These are phyloP conservation scores for Microchrysa polita DNA, from an alignment of 2,888 invertebrate genomes.

Conservation along the genomic window DNA sequence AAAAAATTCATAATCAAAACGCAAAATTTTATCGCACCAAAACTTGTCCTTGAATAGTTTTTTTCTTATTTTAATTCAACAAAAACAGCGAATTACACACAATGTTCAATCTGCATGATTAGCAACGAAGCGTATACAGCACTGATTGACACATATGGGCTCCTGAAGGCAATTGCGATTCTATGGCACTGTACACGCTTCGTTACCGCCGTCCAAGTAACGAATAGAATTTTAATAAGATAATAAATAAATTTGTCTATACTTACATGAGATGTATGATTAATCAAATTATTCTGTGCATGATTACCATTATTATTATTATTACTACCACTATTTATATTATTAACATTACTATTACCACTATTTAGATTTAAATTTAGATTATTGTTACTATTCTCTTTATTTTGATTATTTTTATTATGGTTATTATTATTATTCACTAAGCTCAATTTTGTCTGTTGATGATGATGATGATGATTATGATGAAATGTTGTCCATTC, in stretches of 20 bases:
- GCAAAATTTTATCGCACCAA: too few relatives aligned
- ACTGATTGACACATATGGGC: too few relatives aligned
- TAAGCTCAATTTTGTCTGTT: slow-evolving; percentile 42
- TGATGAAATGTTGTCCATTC: slow-evolving; percentile 52
- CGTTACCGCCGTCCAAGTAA: too few relatives aligned
- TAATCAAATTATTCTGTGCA: slow-evolving; percentile 49
- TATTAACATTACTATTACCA: slow-evolving; percentile 50
- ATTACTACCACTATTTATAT: slow-evolving; percentile 35
- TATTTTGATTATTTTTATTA: slow-evolving; percentile 52
- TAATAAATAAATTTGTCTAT: slow-evolving; percentile 12
- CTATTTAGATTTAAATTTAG: slow-evolving; percentile 48
- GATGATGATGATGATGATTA: neutral
- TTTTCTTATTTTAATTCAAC: too few relatives aligned
- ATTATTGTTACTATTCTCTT: slow-evolving; percentile 50
- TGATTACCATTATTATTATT: slow-evolving; percentile 45
- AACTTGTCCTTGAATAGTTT: too few relatives aligned
- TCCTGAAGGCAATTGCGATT: too few relatives aligned
- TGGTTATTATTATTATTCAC: slow-evolving; percentile 52
- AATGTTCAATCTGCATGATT: too few relatives aligned
- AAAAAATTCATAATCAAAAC: too few relatives aligned
- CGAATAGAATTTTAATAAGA: too few relatives aligned
- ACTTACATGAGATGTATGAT: slow-evolving; percentile 54
- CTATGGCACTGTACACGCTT: too few relatives aligned
- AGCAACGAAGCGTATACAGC: too few relatives aligned
- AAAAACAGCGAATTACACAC: too few relatives aligned